Conservation (phyloP, 2,888 invertebrate genomes). For the Phyllotreta striolata region DNA sequence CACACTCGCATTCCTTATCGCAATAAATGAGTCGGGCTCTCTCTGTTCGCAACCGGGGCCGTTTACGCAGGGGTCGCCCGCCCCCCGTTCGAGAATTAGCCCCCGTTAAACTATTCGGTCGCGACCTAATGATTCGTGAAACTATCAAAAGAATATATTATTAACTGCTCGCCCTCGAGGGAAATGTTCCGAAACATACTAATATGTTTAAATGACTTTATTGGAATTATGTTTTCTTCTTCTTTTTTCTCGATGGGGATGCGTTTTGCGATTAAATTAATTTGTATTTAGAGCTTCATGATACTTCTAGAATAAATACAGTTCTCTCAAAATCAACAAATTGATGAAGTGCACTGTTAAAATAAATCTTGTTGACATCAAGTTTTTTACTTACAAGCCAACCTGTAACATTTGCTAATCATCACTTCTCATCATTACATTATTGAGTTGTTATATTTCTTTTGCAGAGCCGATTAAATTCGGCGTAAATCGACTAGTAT, state of each 20-base stretch:
- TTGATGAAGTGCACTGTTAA: too few species aligned
- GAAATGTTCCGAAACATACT: constrained; percentile 46
- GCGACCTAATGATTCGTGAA: constrained; percentile 57
- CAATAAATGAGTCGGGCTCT: constrained; percentile 51
- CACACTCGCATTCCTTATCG: constrained; percentile 56
- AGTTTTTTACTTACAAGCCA: too few species aligned
- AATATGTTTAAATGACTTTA: constrained; percentile 47
- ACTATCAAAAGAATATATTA: constrained; percentile 55
- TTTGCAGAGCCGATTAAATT: constrained; percentile 84
- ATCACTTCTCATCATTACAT: not conserved
- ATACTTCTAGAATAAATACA: too few species aligned
- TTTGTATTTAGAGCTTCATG: not conserved
- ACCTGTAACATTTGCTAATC: too few species aligned
- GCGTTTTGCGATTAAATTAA: constrained; percentile 8
- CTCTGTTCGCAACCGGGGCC: constrained; percentile 47
- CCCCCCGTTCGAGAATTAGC: constrained; percentile 41
- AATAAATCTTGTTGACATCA: too few species aligned
- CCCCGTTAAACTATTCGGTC: constrained; percentile 56
- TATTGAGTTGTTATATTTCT: constrained; percentile 38
- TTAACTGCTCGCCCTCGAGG: constrained; percentile 40
- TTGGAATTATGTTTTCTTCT: constrained; percentile 37
- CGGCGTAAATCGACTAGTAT: constrained; percentile 82
- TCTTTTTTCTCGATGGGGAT: not conserved
- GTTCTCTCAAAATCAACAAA: too few species aligned
- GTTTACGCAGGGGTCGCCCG: constrained; percentile 46